Evolutionary conservation across 2,113 vertebrate species (phyloP).

Genomic region (Peromyscus leucopus): DNA sequence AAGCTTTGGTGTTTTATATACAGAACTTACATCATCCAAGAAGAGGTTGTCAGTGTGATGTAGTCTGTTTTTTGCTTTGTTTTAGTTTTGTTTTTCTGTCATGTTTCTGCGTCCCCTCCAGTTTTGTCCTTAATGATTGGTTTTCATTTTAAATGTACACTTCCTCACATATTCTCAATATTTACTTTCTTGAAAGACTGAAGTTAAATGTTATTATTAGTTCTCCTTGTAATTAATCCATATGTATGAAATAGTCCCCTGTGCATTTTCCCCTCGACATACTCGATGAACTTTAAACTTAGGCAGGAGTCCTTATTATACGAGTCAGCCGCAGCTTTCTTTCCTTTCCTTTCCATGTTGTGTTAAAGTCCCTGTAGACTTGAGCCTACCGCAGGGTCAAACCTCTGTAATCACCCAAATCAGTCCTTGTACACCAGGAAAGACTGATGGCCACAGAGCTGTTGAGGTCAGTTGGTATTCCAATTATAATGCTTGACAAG

Average conservation of each 20-base stretch:
- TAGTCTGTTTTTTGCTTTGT: not conserved
- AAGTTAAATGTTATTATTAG: conserved; percentile 62
- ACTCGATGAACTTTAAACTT: conserved; percentile 5
- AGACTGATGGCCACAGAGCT: not conserved
- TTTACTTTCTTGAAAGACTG: conserved; percentile 17
- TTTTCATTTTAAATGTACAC: conserved; percentile 46
- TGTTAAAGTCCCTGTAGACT: not conserved
- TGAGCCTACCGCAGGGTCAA: not conserved
- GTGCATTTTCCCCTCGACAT: conserved; percentile 10
- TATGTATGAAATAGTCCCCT: not conserved
- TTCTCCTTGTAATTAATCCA: not conserved
- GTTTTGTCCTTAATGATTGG: not conserved
- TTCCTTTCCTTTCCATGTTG: not conserved
- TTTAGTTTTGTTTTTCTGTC: not conserved
- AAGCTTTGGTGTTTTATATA: conserved; percentile 1
- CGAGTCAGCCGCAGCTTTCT: not conserved
- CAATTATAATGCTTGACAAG: not conserved
- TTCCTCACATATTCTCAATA: conserved; percentile 9
- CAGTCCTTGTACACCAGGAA: not conserved
- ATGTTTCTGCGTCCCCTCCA: not conserved
- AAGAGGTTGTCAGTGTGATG: not conserved
- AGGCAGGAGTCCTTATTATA: not conserved
- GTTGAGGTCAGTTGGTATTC: conserved; percentile 37
- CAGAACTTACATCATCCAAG: not conserved
- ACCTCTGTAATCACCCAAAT: not conserved